Base-by-base conservation (phyloP, 2,113 vertebrate genomes). In the Calypte anna region DNA sequence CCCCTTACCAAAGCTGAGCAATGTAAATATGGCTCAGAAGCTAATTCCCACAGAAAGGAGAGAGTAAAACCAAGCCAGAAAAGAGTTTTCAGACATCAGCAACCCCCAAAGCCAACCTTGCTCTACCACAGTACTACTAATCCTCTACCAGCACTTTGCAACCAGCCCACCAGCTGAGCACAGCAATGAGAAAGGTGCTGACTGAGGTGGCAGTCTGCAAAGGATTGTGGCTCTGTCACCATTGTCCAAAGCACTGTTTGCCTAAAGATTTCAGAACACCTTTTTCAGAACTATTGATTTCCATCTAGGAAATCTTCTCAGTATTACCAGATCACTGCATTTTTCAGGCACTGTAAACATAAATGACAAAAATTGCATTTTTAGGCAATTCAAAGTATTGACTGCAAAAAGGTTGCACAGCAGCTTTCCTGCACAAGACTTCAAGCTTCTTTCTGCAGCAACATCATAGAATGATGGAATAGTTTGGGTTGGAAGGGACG, bases 321-420 rank as follows among this genome's bases (percentile, higher is more conserved):
- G 21, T 40, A 72, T 54, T n/a, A 67, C 7, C 48, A 78, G 30
- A 64, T 51, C 7, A 57, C 40, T 31, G 33, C 25, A 36, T 38
- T 58, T 91, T 91, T 30, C 27, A 8, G 66, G 57, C 21, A 48
- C 36, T 58, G 36, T 17, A 82, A 43, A 36, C 58, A 57, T 38
- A 61, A 78, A 82, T 59, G 48, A 2, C 13, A 68, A 36, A 81
- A 75, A 20, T 5, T 44, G 30, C 21, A 63, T 23, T 91, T 83
- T 72, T 31, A 50, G 57, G 33, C 27, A 59, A 10, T 80, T 77
- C 54, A 14, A 51, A 73, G 44, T 30, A 17, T 31, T 73, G 28
- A 57, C 12, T 24, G 19, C 64, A 54, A 36, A 67, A 75, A 75
- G 0, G 0, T 7, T 40, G 48, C 4, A 4, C 27, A 1, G 3